phyloP scores from a whole-genome alignment of 2,797 vertebrate genomes.

The Xyrichtys novacula region DNA sequence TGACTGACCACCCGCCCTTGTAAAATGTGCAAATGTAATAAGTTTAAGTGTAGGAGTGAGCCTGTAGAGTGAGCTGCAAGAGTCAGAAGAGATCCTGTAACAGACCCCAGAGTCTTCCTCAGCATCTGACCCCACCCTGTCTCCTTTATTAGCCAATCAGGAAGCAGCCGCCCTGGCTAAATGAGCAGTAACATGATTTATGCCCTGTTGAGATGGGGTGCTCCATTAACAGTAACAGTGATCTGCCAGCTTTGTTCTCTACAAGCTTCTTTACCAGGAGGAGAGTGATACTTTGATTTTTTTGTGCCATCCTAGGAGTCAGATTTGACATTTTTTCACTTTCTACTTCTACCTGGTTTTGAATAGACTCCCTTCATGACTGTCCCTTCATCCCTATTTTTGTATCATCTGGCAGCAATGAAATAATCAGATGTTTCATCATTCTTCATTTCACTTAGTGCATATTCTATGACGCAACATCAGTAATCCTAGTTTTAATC shows the following conservation, averaged over 20 bases:
- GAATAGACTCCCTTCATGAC: neutral
- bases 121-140: conserved; percentile 64
- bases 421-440: conserved; percentile 46
- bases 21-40: conserved; percentile 14
- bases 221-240: conserved; percentile 65
- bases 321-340: conserved; percentile 13
- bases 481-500: conserved; percentile 70
- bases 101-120: conserved; percentile 40
- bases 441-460: conserved; percentile 41
- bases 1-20: neutral
- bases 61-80: conserved; percentile 49
- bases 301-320: conserved; percentile 9
- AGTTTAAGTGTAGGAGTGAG: conserved; percentile 43
- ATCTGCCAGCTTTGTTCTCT: conserved; percentile 70
- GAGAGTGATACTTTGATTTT: conserved; percentile 29
- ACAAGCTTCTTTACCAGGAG: conserved; percentile 45
- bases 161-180: conserved; percentile 41
- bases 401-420: conserved; percentile 41
- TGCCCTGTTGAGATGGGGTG: conserved; percentile 49
- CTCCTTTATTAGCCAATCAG: conserved; percentile 58
- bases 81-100: conserved; percentile 51
- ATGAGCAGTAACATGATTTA: conserved; percentile 73
- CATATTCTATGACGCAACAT: conserved; percentile 62
- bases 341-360: conserved; percentile 13
- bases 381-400: neutral